A percentile compares a stretch with the other conserved stretches of the same genome.
Evolutionary conservation across 2,888 invertebrate species (phyloP).

Genomic region (Meiosimyza decipiens): DNA sequence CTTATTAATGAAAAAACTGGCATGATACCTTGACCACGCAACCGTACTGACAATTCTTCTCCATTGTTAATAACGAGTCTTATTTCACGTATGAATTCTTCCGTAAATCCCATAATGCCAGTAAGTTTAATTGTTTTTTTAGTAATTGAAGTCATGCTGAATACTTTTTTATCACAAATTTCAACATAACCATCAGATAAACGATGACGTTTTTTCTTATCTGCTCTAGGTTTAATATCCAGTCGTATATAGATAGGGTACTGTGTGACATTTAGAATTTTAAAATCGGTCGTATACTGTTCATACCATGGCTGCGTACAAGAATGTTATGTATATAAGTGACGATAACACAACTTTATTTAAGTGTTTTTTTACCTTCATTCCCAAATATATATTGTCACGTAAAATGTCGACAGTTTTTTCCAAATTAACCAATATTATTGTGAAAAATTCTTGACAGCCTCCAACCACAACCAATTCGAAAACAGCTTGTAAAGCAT

Average conservation of each 20-base stretch:
- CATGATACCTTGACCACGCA: slow-evolving; percentile 58
- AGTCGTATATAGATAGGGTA: slow-evolving; percentile 48
- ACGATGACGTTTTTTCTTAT: slow-evolving; percentile 34
- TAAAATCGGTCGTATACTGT: slow-evolving; percentile 43
- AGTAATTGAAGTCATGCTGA: slow-evolving; percentile 44
- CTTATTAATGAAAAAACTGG: slow-evolving; percentile 54
- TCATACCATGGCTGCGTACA: slow-evolving; percentile 60
- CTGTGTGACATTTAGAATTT: slow-evolving; percentile 52
- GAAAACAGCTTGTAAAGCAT: slow-evolving; percentile 48
- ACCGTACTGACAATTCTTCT: slow-evolving; percentile 46
- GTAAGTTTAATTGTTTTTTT: slow-evolving; percentile 44
- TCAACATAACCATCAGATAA: slow-evolving; percentile 52
- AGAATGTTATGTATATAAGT: neutral
- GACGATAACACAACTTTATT: neutral
- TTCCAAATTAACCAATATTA: slow-evolving; percentile 55
- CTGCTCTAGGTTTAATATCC: slow-evolving; percentile 16
- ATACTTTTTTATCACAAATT: slow-evolving; percentile 38
- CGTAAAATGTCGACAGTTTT: slow-evolving; percentile 51
- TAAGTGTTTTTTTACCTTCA: slow-evolving; percentile 49
- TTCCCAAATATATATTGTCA: slow-evolving; percentile 54
- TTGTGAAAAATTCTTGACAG: slow-evolving; percentile 46
- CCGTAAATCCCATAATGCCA: slow-evolving; percentile 56
- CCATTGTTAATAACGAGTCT: slow-evolving; percentile 54
- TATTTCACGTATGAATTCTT: slow-evolving; percentile 52
- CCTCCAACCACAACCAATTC: slow-evolving; percentile 56